Evolutionary conservation across 2,113 vertebrate species (phyloP), one percentile per base, ranked within the genome.

Genomic region (Phocoena phocoena): DNA sequence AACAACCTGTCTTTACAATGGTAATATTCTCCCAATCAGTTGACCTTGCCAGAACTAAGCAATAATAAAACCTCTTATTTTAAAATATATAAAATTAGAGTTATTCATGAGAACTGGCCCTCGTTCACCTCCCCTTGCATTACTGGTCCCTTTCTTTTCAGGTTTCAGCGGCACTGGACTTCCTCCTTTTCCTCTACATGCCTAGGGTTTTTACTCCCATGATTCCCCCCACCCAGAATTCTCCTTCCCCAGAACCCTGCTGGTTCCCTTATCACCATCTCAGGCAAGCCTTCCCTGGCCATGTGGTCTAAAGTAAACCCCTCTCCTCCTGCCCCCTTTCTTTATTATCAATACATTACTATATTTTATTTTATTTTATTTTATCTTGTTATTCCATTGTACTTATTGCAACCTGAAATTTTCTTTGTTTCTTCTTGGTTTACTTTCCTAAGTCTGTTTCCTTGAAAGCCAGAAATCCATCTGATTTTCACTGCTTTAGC

Each of bases 131-230:
- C 18, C 4, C 1, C 0, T 80, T 11, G 38, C 23, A 17, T 31
- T 1, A 1, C 14, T 28, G 36, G 23, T 7, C 17, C 21, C 53
- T 21, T 67, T 60, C 47, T 60, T 33, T 23, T 44, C 33, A 74
- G 41, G 6, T 6, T 41, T 70, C 8, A 44, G 28, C 2, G 3
- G 41, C 10, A 2, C 2, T 21, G 2, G 23, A 3, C 47, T 74
- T 67, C 47, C 10, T 21, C 20, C 26, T 36, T 23, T 70, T 47
- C 44, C 21, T 65, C 47, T 58, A 62, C 41, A n/a, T 23, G 26
- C 21, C 38, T 8, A 18, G 38, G 12, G 13, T 4, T 82, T 36
- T 36, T 15, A 47, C 5, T 47, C 38, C 74, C 28, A 21, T 7
- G 2, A 28, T 68, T 41, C 50, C 12, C 36, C 80, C 9, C 3